These are phyloP conservation scores for Dipodomys ordii DNA, from an alignment of 2,113 vertebrate genomes.

Conservation along the genomic window DNA sequence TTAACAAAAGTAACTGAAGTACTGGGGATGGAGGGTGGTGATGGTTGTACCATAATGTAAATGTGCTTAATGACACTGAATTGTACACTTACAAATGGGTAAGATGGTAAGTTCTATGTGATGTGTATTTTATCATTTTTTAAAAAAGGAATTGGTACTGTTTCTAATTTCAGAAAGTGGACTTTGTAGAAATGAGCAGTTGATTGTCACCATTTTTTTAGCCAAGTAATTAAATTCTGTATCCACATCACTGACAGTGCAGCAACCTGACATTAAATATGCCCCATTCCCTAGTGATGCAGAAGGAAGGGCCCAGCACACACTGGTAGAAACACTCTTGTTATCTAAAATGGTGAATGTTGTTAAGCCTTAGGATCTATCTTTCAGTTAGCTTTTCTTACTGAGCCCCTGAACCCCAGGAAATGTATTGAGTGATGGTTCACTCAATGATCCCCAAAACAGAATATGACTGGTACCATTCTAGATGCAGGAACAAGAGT, in stretches of 20 bases:
- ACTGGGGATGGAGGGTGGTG: background rate
- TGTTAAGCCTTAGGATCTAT: background rate
- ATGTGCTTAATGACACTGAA: background rate
- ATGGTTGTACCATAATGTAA: background rate
- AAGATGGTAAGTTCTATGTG: background rate
- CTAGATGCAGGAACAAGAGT: background rate
- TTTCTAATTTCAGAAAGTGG: constrained; percentile 18
- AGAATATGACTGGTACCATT: background rate
- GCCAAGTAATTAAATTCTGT: background rate
- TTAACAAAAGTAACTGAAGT: constrained; percentile 40
- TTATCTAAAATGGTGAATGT: background rate
- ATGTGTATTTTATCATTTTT: background rate
- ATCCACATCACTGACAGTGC: background rate
- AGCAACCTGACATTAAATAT: background rate
- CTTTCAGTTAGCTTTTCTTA: background rate
- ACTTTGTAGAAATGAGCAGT: background rate
- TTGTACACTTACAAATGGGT: background rate
- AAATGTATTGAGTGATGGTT: background rate
- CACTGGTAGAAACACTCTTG: background rate
- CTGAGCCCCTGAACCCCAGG: background rate
- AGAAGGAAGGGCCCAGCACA: background rate
- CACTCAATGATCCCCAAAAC: background rate
- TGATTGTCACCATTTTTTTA: background rate
- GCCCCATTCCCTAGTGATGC: background rate
- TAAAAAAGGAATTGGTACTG: background rate